A percentile compares a stretch with the other conserved stretches of the same genome.
Evolutionary conservation across 1,140 invertebrate species (phyloP).

Genomic region (Tyrophagus putrescentiae): DNA sequence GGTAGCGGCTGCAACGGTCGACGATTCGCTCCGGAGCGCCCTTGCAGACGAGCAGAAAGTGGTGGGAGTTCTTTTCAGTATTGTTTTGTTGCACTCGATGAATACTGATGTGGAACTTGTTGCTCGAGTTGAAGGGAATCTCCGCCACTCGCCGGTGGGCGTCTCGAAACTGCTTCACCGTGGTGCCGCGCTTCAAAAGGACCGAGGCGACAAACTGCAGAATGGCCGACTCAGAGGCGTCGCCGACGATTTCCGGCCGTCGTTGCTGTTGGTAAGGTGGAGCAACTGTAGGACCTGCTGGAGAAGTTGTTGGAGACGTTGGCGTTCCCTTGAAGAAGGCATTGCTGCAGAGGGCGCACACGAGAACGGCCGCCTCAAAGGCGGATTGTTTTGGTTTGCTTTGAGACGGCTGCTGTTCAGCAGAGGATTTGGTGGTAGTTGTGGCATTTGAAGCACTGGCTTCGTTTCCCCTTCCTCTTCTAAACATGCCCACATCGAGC

Average conservation of each 20-base stretch:
- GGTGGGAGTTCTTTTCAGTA: too few species aligned
- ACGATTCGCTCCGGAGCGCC: conserved; percentile 94
- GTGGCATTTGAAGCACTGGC: too few species aligned
- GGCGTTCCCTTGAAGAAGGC: conserved; percentile 31
- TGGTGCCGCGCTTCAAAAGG: conserved; percentile 56
- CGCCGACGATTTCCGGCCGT: conserved; percentile 53
- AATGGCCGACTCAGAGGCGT: conserved; percentile 85
- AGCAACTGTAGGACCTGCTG: too few species aligned
- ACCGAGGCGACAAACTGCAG: conserved; percentile 92
- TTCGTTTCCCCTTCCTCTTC: too few species aligned
- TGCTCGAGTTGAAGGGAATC: conserved; percentile 39
- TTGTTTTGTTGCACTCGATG: conserved; percentile 24
- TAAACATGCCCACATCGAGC: conserved; percentile 20
- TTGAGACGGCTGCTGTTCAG: neutral
- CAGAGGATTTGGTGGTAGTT: too few species aligned
- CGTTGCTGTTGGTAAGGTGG: conserved; percentile 27
- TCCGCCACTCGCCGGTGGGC: conserved; percentile 32
- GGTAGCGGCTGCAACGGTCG: conserved; percentile 54
- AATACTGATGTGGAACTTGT: conserved; percentile 40
- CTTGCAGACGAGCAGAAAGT: conserved; percentile 99
- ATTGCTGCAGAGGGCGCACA: conserved; percentile 30
- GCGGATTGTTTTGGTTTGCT: too few species aligned
- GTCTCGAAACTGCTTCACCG: conserved; percentile 18
- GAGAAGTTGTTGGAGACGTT: too few species aligned
- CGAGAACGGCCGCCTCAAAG: conserved; percentile 29